Base-by-base conservation (phyloP, 2,888 invertebrate species). In the Acleris emargana region DNA sequence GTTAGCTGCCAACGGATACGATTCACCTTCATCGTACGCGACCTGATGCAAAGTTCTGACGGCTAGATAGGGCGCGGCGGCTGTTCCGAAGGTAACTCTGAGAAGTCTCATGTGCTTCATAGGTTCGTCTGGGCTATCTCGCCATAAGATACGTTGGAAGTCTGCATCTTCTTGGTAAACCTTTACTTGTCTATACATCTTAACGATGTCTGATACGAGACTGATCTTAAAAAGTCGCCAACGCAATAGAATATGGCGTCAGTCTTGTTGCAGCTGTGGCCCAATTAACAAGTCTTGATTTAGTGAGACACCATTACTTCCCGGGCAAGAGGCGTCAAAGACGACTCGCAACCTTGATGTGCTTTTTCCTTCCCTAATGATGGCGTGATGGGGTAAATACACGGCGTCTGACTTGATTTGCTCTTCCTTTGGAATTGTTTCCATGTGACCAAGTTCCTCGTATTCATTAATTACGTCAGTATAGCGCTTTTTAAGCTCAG, bases 321-420 rank as follows among this genome's bases (percentile, higher is more conserved):
- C 57, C 11, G 47, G 57, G 25, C 57, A 57, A 13, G 57, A 57
- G 9, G 57, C 57, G 11, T 57, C 57, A 45, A 57, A 57, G 6
- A 57, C 57, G 5, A 57, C 20, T 7, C 54, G 20, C 11, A 57
- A 18, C 11, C 47, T 57, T 1, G 57, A 25, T 0, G 57, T 57
- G 16, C 17, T 25, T 28, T 28, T 57, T 18, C 47, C 57, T 5
- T 57, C 57, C 0, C 47, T 25, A 6, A 57, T 43, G 1, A 55
- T 43, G n/a, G n/a, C n/a, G n/a, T n/a, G n/a, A n/a, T n/a, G n/a
- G n/a, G n/a, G n/a, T n/a, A n/a, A n/a, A n/a, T n/a, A n/a, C n/a
- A n/a, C n/a, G n/a, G n/a, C n/a, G n/a, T n/a, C n/a, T n/a, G n/a
- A n/a, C n/a, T n/a, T n/a, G n/a, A n/a, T n/a, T n/a, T n/a, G n/a